Percentiles rank a stretch among this genome's conserved stretches.
phyloP scores from a whole-genome alignment of 2,888 invertebrate species.

The Netelia virgata region DNA sequence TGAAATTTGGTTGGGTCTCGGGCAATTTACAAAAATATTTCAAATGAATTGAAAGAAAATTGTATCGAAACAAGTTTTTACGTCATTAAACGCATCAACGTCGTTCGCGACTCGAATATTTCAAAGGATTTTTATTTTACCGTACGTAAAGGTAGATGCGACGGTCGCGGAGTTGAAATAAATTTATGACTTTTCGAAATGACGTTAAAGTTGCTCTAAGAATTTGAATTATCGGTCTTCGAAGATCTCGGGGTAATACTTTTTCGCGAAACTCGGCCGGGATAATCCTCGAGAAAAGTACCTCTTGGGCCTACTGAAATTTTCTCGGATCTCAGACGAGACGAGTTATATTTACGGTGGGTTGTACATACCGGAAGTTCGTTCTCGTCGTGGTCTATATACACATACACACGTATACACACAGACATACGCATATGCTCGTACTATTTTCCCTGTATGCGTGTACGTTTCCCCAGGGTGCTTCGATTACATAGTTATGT shows the following conservation, averaged over 20 bases:
- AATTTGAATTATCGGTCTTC: conserved; percentile 20
- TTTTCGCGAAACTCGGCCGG: conserved; percentile 25
- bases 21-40: too few relatives aligned
- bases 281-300: conserved; percentile 35
- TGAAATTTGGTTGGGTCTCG: too few relatives aligned
- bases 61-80: not conserved
- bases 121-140: not conserved
- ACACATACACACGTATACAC: conserved; percentile 17
- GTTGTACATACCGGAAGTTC: conserved; percentile 48
- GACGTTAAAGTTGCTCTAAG: not conserved
- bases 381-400: conserved; percentile 14
- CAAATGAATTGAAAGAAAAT: too few relatives aligned
- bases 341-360: conserved; percentile 10
- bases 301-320: conserved; percentile 12
- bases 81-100: too few relatives aligned
- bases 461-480: conserved; percentile 4
- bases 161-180: not conserved
- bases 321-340: conserved; percentile 4
- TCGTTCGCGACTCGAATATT: not conserved
- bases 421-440: not conserved
- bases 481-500: conserved; percentile 55
- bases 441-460: not conserved
- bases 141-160: not conserved
- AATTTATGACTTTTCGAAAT: conserved; percentile 9
- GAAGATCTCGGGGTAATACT: conserved; percentile 16